A percentile compares a stretch with the other conserved stretches of the same genome.
These are phyloP conservation scores for Rattus norvegicus DNA, from an alignment of 2,113 vertebrate genomes.

Conservation along the genomic window GRCr8 NC_086025.1:37171501-37172000, in stretches of 20 bases:
- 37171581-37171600: constrained; percentile 35
- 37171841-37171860: background rate
- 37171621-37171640: constrained; percentile 11
- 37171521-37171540: background rate
- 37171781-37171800: constrained; percentile 38
- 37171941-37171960: constrained; percentile 34
- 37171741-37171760: constrained; percentile 50
- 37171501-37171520: background rate
- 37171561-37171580: background rate
- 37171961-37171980: constrained; percentile 86
- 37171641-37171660: background rate
- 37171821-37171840: constrained; percentile 6
- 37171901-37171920: background rate
- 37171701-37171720: constrained; percentile 34
- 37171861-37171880: constrained; percentile 7
- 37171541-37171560: background rate
- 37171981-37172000: constrained; percentile 91
- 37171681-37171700: background rate
- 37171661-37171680: constrained; percentile 24
- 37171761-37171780: background rate
- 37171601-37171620: background rate
- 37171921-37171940: constrained; percentile 2
- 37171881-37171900: background rate
- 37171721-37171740: background rate
- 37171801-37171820: background rate